Evolutionary conservation across 2,113 vertebrate genomes (phyloP).

Genomic region (Hippocampus barbouri): DNA sequence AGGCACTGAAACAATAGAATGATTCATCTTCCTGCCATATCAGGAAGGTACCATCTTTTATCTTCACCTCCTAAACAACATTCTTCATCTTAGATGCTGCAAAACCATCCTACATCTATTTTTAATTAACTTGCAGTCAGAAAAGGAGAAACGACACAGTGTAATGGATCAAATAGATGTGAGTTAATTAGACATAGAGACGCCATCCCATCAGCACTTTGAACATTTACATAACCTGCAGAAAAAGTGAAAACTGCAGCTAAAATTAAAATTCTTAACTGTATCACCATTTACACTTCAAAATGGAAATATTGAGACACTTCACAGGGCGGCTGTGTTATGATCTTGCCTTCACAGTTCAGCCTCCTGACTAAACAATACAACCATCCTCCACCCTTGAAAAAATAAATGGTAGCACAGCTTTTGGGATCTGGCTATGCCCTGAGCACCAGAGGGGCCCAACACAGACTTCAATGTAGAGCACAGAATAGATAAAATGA

Average conservation of each 20-base stretch:
- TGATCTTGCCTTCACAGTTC: constrained; percentile 62
- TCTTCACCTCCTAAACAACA: constrained; percentile 78
- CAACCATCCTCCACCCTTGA: constrained; percentile 62
- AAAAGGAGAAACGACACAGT: constrained; percentile 66
- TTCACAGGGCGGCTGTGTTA: constrained; percentile 69
- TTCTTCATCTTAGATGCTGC: constrained; percentile 68
- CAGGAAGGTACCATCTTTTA: constrained; percentile 75
- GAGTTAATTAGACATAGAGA: constrained; percentile 74
- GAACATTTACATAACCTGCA: constrained; percentile 66
- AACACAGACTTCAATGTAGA: constrained; percentile 69
- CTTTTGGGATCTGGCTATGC: constrained; percentile 69
- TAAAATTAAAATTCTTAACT: constrained; percentile 35
- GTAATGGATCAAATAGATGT: constrained; percentile 75
- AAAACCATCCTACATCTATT: constrained; percentile 71
- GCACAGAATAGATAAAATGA: constrained; percentile 72
- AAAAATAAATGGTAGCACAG: constrained; percentile 72
- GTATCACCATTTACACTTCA: constrained; percentile 30
- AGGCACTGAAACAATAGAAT: constrained; percentile 77
- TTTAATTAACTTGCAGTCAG: constrained; percentile 75
- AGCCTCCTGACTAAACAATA: constrained; percentile 67
- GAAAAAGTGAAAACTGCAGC: constrained; percentile 30
- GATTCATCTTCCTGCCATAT: constrained; percentile 77
- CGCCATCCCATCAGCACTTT: constrained; percentile 66
- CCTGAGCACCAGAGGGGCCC: constrained; percentile 67
- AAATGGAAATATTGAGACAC: constrained; percentile 39